Conservation (phyloP, 2,797 vertebrate species). For the Artibeus lituratus region DNA sequence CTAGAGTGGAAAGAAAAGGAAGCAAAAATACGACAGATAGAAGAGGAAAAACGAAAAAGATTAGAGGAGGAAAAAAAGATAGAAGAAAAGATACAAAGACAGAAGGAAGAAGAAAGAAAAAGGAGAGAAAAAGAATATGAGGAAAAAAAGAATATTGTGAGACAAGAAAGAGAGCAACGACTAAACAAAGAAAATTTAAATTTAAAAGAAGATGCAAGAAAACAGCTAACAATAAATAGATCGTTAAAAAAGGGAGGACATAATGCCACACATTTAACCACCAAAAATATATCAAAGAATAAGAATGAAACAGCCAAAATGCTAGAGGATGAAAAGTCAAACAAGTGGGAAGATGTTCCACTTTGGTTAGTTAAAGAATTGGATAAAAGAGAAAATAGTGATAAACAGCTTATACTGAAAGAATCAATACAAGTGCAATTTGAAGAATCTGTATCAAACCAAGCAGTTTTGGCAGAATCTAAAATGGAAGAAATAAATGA, state of each 20-base stretch:
- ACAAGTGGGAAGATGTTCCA: neutral
- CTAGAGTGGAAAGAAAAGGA: slow-evolving; percentile 80
- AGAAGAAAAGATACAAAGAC: slow-evolving; percentile 69
- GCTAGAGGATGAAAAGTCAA: neutral
- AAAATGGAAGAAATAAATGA: slow-evolving; percentile 21
- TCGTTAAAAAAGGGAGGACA: slow-evolving; percentile 9
- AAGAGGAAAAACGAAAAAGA: slow-evolving; percentile 75
- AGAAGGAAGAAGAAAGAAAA: slow-evolving; percentile 73
- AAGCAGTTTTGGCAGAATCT: neutral
- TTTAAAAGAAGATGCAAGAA: slow-evolving; percentile 45
- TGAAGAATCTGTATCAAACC: neutral
- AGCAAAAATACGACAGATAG: slow-evolving; percentile 66
- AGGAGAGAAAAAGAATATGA: slow-evolving; percentile 78
- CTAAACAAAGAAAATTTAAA: slow-evolving; percentile 56
- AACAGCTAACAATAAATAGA: slow-evolving; percentile 41
- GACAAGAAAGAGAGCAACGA: slow-evolving; percentile 74
- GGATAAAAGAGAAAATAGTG: neutral
- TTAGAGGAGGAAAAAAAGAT: slow-evolving; percentile 68
- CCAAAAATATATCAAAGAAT: neutral
- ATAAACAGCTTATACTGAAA: neutral
- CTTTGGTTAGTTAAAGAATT: neutral
- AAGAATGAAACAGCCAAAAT: neutral
- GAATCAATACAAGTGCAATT: neutral
- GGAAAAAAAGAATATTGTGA: slow-evolving; percentile 79
- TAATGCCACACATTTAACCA: neutral